These are phyloP conservation scores for Hylaea fasciaria DNA, from an alignment of 2,888 invertebrate species.

Conservation along the genomic window DNA sequence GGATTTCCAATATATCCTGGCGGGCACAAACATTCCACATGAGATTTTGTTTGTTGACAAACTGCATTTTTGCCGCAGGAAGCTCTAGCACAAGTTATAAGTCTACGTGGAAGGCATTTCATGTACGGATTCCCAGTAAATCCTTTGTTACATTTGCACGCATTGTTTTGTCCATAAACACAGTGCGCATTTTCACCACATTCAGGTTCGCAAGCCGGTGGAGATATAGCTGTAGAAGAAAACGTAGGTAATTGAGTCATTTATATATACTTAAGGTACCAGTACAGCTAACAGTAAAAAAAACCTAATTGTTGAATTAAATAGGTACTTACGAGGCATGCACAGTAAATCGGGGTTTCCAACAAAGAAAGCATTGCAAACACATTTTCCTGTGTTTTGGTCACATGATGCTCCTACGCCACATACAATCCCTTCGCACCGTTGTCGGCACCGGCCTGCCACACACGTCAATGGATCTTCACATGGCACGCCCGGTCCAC, in stretches of 20 bases:
- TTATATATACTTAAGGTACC: too few species aligned
- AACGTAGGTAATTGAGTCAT: constrained; percentile 5
- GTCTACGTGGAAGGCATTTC: constrained; percentile 89
- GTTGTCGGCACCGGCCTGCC: constrained; percentile 94
- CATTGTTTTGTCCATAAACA: constrained; percentile 90
- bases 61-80: constrained; percentile 92
- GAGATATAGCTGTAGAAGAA: constrained; percentile 87
- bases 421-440: constrained; percentile 94
- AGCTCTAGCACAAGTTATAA: constrained; percentile 88
- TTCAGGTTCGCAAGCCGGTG: constrained; percentile 91
- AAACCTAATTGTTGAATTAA: not conserved
- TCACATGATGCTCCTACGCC: constrained; percentile 95
- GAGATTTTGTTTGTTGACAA: constrained; percentile 90
- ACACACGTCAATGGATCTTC: constrained; percentile 92
- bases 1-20: constrained; percentile 95
- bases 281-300: constrained; percentile 2
- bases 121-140: constrained; percentile 95
- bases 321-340: constrained; percentile 92
- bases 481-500: constrained; percentile 91
- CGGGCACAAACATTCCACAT: constrained; percentile 92
- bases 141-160: constrained; percentile 93
- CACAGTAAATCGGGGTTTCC: constrained; percentile 95
- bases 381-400: constrained; percentile 91
- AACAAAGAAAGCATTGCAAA: constrained; percentile 94
- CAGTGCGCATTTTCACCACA: constrained; percentile 95